These are phyloP conservation scores for Schmidtea mediterranea DNA, from an alignment of 1,140 invertebrate genomes.

Conservation along the genomic window DNA sequence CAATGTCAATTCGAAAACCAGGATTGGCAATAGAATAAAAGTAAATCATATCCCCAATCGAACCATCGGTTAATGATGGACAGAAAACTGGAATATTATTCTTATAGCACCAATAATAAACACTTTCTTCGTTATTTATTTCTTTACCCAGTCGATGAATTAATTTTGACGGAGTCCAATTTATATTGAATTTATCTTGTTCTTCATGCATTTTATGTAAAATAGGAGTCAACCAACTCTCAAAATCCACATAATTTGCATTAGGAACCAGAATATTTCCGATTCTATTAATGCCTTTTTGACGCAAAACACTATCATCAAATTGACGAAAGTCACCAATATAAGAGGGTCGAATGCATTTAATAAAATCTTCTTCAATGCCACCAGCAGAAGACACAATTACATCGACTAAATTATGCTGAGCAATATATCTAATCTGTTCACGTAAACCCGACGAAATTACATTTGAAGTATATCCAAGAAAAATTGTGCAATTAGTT, in stretches of 20 bases:
- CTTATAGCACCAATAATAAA: constrained; percentile 88
- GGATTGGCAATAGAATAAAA: constrained; percentile 37
- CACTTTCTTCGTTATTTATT: constrained; percentile 64
- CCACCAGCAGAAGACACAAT: constrained; percentile 90
- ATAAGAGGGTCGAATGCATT: constrained; percentile 77
- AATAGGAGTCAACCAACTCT: constrained; percentile 85
- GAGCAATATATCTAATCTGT: constrained; percentile 47
- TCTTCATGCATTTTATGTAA: constrained; percentile 66
- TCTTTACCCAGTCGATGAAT: constrained; percentile 53
- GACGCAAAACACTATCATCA: constrained; percentile 39
- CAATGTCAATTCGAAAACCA: constrained; percentile 69
- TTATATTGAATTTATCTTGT: constrained; percentile 35
- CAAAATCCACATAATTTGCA: constrained; percentile 89
- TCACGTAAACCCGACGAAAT: constrained; percentile 76
- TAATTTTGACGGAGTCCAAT: constrained; percentile 79
- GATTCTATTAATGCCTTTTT: constrained; percentile 74
- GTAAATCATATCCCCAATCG: constrained; percentile 94
- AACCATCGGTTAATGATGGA: constrained; percentile 89
- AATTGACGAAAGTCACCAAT: constrained; percentile 56
- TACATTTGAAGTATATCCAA: constrained; percentile 92
- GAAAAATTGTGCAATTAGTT: constrained; percentile 60
- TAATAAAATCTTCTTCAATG: constrained; percentile 93
- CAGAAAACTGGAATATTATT: constrained; percentile 94
- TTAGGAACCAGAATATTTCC: constrained; percentile 86
- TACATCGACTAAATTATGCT: constrained; percentile 74